Base-by-base conservation (phyloP, 2,113 vertebrate genomes). In the Dromas ardeola region DNA sequence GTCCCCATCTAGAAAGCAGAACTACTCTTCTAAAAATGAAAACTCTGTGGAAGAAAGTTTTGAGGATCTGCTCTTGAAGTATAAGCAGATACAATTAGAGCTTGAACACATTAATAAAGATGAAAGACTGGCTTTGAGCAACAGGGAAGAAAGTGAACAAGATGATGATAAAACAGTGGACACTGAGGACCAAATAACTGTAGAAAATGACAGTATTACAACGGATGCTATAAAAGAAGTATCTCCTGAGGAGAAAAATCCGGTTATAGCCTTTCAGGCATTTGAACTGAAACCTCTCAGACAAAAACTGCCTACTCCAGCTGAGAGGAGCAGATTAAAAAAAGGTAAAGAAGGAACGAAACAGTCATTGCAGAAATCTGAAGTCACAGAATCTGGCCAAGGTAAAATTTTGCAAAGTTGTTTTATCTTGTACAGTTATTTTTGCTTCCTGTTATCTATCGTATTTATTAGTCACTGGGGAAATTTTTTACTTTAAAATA, bases 31-130 rank as follows among this genome's bases (percentile, higher is more conserved):
- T 92, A 99, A 99, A 98, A 95, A 95, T 55, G 99, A 99, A 67
- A 98, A 93, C 88, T 98, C 97, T 61, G 96, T 98, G 58, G 99
- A 99, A 70, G 99, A 99, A 98, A 99, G 99, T 95, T 99, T 99
- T 91, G 99, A 99, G 97, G 99, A 99, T 94, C 97, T 99, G 59
- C 98, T 99, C 74, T 97, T 98, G 96, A 99, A 99, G 93, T 99
- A 99, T 93, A 99, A 99, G 86, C 99, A 99, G 97, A 99, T 99
- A 94, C 99, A 99, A 32, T 98, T 99, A 85, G 99, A 99, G 96
- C 98, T 99, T 72, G 99, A 99, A 80, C 99, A 98, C 89, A 99
- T 99, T 97, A 99, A 98, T 67, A 99, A 99, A 85, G 99, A 99
- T 98, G 99, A 99, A 98, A 99, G 98, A 81, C 98, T 98, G 89